Evolutionary conservation across 2,888 invertebrate species (phyloP).

Genomic region (Adineta ricciae): DNA sequence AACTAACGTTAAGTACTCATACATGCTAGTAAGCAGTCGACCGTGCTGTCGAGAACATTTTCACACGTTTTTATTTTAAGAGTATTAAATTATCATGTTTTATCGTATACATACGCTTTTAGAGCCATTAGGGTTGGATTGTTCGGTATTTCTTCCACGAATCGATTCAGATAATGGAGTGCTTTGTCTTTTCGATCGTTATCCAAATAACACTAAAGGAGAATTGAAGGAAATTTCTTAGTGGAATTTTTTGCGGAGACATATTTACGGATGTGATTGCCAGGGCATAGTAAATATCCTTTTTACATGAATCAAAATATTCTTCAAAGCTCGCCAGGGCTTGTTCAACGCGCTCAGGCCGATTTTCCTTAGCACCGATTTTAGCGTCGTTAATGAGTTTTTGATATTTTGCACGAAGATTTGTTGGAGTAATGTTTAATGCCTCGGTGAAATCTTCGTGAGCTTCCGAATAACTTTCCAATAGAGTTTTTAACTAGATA

Average conservation of each 20-base stretch:
- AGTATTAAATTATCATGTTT: too few relatives aligned
- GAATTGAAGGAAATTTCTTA: too few relatives aligned
- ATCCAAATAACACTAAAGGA: not conserved
- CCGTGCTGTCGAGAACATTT: too few relatives aligned
- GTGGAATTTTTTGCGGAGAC: not conserved
- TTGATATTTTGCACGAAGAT: constrained; percentile 12
- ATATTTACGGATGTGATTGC: not conserved
- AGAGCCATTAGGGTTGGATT: constrained; percentile 5
- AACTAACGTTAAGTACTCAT: too few relatives aligned
- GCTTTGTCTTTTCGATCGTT: constrained; percentile 15
- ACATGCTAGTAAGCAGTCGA: too few relatives aligned
- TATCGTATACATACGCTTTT: not conserved
- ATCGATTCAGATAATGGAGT: constrained; percentile 1
- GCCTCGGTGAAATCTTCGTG: not conserved
- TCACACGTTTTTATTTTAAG: too few relatives aligned
- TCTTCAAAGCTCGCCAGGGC: not conserved
- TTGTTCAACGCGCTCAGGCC: not conserved
- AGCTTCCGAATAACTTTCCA: not conserved
- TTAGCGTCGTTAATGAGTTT: constrained; percentile 15
- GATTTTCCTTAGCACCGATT: not conserved
- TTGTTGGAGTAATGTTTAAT: not conserved
- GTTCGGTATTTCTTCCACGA: not conserved
- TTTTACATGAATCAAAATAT: constrained; percentile 8
- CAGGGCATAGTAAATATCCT: constrained; percentile 7
- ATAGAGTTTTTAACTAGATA: not conserved